Conservation (phyloP, 2,797 vertebrate species). For the Miopithecus talapoin region DNA sequence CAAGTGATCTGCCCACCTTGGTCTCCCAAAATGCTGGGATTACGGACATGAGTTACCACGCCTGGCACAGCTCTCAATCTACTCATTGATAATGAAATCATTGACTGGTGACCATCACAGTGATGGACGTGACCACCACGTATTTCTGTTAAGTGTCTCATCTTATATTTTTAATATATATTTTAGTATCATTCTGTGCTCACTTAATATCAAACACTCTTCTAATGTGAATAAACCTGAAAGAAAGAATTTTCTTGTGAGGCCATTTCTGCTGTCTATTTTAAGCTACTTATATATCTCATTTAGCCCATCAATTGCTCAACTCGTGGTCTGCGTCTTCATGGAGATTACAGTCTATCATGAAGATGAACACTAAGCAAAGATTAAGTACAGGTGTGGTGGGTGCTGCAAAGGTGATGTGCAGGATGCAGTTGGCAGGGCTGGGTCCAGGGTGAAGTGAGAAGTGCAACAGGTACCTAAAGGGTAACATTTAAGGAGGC, state of each 20-base stretch:
- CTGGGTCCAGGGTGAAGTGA: background rate
- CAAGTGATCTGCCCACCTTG: too few relatives aligned
- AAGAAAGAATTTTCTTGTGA: background rate
- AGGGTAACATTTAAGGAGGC: background rate
- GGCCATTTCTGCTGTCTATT: background rate
- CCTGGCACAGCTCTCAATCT: background rate
- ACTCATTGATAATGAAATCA: background rate
- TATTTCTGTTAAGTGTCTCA: background rate
- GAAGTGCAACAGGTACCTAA: background rate
- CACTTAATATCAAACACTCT: background rate
- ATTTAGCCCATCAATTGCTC: background rate
- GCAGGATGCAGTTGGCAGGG: background rate
- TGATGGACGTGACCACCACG: background rate
- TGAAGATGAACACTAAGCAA: background rate
- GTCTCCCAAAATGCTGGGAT: background rate
- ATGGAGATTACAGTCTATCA: background rate
- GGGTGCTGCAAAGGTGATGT: background rate
- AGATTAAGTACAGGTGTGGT: background rate
- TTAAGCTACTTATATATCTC: background rate
- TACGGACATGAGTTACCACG: background rate
- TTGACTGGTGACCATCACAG: background rate
- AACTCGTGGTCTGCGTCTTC: background rate
- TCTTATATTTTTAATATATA: background rate
- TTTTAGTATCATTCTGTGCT: background rate
- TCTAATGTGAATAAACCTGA: background rate